Evolutionary conservation across 2,797 vertebrate genomes (phyloP).

Genomic region (Mormyrus hasselquistii): DNA sequence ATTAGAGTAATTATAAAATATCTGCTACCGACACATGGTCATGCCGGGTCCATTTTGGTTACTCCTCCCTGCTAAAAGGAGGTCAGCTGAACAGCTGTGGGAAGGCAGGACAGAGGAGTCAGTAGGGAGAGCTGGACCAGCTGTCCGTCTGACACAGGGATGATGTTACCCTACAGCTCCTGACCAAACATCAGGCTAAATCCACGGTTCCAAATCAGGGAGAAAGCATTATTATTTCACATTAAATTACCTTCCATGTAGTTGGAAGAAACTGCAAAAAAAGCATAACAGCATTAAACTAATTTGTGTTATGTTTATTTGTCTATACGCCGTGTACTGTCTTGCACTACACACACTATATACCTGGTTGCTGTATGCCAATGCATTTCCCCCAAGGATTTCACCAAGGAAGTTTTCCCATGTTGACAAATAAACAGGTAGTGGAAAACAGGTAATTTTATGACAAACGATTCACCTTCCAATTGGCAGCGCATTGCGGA

Average conservation of each 20-base stretch:
- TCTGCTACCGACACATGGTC: not conserved
- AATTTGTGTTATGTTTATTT: not conserved
- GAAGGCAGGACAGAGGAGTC: not conserved
- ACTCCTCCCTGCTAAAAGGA: not conserved
- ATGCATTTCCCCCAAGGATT: not conserved
- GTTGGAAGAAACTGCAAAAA: not conserved
- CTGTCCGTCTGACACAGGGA: not conserved
- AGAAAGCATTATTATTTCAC: not conserved
- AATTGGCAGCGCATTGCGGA: constrained; percentile 89
- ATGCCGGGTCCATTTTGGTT: not conserved
- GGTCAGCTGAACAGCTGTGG: not conserved
- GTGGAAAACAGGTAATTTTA: not conserved
- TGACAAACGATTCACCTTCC: constrained; percentile 66
- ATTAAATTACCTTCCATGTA: not conserved
- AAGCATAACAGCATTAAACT: not conserved
- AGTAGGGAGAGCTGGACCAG: not conserved
- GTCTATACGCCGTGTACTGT: not conserved
- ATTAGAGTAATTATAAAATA: not conserved
- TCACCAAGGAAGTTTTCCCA: not conserved
- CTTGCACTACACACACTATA: not conserved
- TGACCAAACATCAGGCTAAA: not conserved
- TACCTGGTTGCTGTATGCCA: not conserved
- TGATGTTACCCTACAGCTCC: not conserved
- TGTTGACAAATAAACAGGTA: not conserved
- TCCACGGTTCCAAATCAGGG: not conserved